A percentile compares a stretch with the other conserved stretches of the same genome.
Conservation (phyloP, 2,888 invertebrate genomes). For the Drosophila glabriapex region DNA sequence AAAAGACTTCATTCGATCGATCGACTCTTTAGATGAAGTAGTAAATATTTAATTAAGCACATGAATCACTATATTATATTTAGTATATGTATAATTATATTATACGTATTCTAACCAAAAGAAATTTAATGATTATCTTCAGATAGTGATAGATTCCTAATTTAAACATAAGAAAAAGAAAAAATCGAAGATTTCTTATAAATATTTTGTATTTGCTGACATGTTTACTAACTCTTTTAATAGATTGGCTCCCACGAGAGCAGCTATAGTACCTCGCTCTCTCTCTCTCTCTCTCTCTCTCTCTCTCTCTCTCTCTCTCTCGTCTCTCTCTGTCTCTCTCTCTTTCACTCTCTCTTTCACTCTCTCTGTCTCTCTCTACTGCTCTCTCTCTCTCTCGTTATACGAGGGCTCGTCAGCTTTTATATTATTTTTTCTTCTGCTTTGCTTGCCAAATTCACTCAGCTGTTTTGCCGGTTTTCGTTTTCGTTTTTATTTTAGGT, state of each 20-base stretch:
- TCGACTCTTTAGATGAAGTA: background rate
- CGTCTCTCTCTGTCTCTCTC: background rate
- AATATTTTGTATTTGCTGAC: background rate
- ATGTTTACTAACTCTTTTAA: slow-evolving; percentile 8
- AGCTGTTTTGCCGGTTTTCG: slow-evolving; percentile 60
- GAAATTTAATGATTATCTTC: background rate
- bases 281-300: background rate
- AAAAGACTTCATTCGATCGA: background rate
- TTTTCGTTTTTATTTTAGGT: slow-evolving; percentile 3
- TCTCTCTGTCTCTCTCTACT: slow-evolving; percentile 2
- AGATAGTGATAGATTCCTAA: background rate
- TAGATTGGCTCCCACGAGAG: slow-evolving; percentile 17
- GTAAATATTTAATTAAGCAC: background rate
- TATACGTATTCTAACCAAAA: background rate
- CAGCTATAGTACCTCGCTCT: background rate
- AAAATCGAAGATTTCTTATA: background rate
- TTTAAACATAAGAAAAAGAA: background rate
- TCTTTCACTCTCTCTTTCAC: background rate
- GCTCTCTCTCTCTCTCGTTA: slow-evolving; percentile 10
- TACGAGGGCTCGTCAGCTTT: slow-evolving; percentile 50
- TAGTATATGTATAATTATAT: background rate
- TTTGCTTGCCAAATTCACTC: slow-evolving; percentile 57
- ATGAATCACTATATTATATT: background rate
- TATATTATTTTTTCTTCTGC: slow-evolving; percentile 32
- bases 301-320: background rate